Base-by-base conservation (phyloP, 2,113 vertebrate species). In the Lipophrys pholis region DNA sequence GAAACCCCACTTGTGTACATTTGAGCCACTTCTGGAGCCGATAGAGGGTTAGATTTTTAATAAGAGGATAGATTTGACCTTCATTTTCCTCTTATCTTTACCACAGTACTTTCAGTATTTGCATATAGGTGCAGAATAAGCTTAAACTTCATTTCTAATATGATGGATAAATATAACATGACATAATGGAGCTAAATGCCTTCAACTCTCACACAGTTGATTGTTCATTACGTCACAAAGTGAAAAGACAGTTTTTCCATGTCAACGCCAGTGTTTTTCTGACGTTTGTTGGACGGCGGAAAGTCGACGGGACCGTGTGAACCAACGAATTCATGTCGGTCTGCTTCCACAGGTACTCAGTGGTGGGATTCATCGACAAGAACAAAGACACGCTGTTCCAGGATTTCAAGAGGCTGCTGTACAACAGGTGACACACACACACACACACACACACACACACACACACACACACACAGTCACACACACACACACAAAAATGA, bases 351-450 rank as follows among this genome's bases (percentile, higher is more conserved):
- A 99, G 98, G 58, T 99, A 99, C 90, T 99, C 97, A 0, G 96
- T 96, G 87, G 85, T 95, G 68, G 96, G 97, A 56, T 99, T 99
- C 83, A 98, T 99, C 76, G 98, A 99, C 92, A 99, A 99, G 93
- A 99, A 99, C 93, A 99, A 98, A 89, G 98, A 99, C 90, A 97
- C 97, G 21, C 94, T 99, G 81, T 99, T 99, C 92, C 98, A 99
- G 87, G 98, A 99, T 88, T 99, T 99, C 93, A 99, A 99, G 90
- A 95, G 97, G 68, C 95, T 99, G 65, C 90, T 99, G 92, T 99
- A 98, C 90, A 99, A 99, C 96, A 99, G 98, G 98, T 99, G 88
- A 80, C 45, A 62, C 62, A 75, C 41, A 57, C 60, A 64, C 35
- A 64, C 35, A 59, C 51, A 46, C 11, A 53, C 59, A 68, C 50